Percentiles rank a stretch among this genome's conserved stretches.
phyloP scores from a whole-genome alignment of 2,797 vertebrate species.

The Emydoidea blandingii region DNA sequence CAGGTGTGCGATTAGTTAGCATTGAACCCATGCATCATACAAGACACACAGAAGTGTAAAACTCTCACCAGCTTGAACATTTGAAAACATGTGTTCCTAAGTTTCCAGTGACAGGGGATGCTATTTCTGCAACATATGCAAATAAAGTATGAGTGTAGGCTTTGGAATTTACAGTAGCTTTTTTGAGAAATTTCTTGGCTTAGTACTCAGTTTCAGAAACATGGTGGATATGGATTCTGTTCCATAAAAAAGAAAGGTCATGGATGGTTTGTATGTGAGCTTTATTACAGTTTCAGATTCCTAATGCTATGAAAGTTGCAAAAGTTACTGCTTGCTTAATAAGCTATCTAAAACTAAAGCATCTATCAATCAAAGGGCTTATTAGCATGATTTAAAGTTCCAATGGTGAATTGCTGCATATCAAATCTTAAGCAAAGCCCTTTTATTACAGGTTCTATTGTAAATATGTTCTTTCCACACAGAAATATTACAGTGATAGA shows the following conservation, averaged over 20 bases:
- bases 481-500: not conserved
- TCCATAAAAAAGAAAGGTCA: constrained; percentile 45
- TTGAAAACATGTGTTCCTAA: constrained; percentile 13
- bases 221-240: not conserved
- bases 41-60: not conserved
- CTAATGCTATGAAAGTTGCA: constrained; percentile 41
- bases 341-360: not conserved
- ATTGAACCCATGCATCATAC: constrained; percentile 61
- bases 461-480: not conserved
- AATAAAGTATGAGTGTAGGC: not conserved
- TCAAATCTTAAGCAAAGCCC: not conserved
- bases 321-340: constrained; percentile 5
- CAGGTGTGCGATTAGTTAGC: constrained; percentile 72
- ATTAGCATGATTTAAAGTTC: not conserved
- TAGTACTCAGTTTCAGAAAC: not conserved
- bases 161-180: constrained; percentile 48
- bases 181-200: constrained; percentile 44
- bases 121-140: constrained; percentile 28
- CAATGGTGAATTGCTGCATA: not conserved
- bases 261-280: not conserved
- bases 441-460: not conserved
- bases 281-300: constrained; percentile 18
- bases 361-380: not conserved
- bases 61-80: not conserved
- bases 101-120: not conserved